A percentile compares a stretch with the other conserved stretches of the same genome.
These are phyloP conservation scores for Zosterops pallidus DNA, from an alignment of 2,113 vertebrate species.

Conservation along the genomic window DNA sequence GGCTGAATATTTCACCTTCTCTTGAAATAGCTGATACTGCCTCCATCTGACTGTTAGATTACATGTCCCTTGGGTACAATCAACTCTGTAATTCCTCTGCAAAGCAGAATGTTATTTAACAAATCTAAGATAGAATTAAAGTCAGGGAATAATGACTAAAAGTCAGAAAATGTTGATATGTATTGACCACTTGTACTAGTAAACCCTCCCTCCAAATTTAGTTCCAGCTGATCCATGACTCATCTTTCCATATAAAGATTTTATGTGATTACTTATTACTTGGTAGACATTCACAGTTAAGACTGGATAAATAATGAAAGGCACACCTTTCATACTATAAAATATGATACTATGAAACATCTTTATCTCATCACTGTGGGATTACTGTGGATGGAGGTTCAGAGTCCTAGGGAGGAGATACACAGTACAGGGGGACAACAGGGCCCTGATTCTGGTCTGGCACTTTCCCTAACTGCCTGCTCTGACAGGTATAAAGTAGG, in stretches of 20 bases:
- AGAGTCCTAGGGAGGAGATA: neutral
- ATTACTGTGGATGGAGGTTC: neutral
- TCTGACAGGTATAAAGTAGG: neutral
- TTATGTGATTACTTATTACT: neutral
- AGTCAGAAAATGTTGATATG: neutral
- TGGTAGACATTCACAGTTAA: neutral
- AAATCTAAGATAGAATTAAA: neutral
- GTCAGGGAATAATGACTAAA: neutral
- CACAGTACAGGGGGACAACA: rapidly evolving
- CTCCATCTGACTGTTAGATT: neutral
- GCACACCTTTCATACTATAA: neutral
- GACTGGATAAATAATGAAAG: neutral
- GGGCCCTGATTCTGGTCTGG: neutral
- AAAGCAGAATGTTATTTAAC: neutral
- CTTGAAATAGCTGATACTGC: neutral
- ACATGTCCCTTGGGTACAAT: neutral
- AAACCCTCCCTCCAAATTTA: neutral
- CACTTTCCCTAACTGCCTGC: neutral
- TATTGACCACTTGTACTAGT: neutral
- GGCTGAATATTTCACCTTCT: neutral
- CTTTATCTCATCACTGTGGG: neutral
- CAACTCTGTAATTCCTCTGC: neutral
- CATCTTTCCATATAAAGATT: neutral
- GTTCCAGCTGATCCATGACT: neutral
- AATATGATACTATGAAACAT: neutral